Evolutionary conservation across 2,113 vertebrate species (phyloP).

Genomic region (Manacus vitellinus): DNA sequence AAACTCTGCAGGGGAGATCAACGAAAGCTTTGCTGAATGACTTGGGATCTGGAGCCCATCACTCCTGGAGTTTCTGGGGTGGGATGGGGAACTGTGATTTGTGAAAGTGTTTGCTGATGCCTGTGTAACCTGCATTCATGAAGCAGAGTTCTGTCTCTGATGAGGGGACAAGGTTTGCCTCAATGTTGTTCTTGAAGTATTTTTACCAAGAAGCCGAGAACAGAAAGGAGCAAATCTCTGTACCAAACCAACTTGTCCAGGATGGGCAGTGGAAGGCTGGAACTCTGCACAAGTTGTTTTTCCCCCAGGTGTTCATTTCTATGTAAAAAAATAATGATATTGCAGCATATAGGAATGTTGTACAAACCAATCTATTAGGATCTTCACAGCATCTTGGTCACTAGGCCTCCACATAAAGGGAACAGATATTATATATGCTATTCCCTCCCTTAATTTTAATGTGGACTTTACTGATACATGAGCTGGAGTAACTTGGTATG

Average conservation of each 20-base stretch:
- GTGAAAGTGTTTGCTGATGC: neutral
- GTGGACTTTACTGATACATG: neutral
- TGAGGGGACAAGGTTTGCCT: neutral
- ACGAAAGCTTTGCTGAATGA: neutral
- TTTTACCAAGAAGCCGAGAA: neutral
- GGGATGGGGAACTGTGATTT: neutral
- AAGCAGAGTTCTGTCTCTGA: neutral
- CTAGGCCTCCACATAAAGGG: neutral
- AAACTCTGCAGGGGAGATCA: neutral
- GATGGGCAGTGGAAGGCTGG: neutral
- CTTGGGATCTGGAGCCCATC: neutral
- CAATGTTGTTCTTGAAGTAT: neutral
- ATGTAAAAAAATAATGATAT: neutral
- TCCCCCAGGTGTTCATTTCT: neutral
- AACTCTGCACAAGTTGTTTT: neutral
- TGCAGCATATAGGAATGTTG: neutral
- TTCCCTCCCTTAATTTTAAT: neutral
- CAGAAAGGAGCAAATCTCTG: neutral
- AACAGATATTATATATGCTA: neutral
- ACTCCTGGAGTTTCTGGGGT: neutral
- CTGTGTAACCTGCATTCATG: neutral
- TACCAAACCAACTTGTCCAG: neutral
- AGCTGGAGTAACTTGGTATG: neutral
- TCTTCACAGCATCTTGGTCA: neutral
- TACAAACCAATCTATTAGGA: neutral